Conservation (phyloP, 2,888 invertebrate species). For the Oscheius sp. region DNA sequence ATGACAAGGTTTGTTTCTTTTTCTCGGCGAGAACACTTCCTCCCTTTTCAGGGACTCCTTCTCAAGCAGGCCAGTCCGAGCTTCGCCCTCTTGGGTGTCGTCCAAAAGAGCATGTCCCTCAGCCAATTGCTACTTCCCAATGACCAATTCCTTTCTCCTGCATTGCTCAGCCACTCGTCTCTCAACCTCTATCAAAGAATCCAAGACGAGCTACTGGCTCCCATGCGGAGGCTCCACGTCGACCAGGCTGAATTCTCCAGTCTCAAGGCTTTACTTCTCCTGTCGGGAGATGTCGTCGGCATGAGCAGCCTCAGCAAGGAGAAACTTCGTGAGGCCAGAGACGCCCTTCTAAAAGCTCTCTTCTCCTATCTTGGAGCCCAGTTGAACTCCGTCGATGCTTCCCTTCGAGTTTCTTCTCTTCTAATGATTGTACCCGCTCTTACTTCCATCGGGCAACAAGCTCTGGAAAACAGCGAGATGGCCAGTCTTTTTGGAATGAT, state of each 20-base stretch:
- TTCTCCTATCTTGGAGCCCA: conserved; percentile 60
- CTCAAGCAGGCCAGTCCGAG: conserved; percentile 64
- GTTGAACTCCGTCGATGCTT: conserved; percentile 60
- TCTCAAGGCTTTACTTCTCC: conserved; percentile 68
- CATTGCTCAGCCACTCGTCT: conserved; percentile 41
- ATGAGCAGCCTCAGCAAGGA: conserved; percentile 55
- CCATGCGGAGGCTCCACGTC: conserved; percentile 61
- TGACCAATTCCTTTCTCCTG: conserved; percentile 61
- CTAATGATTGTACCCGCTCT: conserved; percentile 69
- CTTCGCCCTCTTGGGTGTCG: conserved; percentile 63
- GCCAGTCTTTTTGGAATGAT: conserved; percentile 62
- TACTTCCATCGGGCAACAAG: conserved; percentile 51
- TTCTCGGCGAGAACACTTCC: not conserved
- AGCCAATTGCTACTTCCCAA: conserved; percentile 68
- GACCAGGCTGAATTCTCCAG: conserved; percentile 67
- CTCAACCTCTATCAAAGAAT: conserved; percentile 49
- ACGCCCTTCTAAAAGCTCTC: conserved; percentile 63
- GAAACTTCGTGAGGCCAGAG: conserved; percentile 63
- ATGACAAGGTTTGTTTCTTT: conserved; percentile 60
- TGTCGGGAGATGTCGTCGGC: conserved; percentile 66
- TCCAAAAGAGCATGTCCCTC: conserved; percentile 65
- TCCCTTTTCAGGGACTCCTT: conserved; percentile 56
- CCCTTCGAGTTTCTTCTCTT: conserved; percentile 66
- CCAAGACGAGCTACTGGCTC: conserved; percentile 67
- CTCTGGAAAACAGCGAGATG: conserved; percentile 52